Evolutionary conservation across 1,140 invertebrate species (phyloP), one percentile per base, ranked within the genome.

Genomic region (Eurosta solidaginis): DNA sequence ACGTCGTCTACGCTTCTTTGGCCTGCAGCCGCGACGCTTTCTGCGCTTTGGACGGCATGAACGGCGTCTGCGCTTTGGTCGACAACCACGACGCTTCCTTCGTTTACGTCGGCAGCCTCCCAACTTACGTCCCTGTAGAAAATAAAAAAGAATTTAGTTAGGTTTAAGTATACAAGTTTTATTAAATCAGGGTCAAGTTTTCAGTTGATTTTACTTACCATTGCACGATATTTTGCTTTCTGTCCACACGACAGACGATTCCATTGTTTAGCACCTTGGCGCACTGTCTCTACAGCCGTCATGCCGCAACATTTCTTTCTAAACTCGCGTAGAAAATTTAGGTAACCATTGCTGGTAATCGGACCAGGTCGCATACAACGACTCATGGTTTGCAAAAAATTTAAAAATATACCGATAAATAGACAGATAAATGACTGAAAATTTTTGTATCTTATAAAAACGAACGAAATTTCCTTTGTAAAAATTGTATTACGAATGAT

Each of bases 311-410:
- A 25, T 12, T 47, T 49, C 36, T 47, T 54, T 0, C 78, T 45
- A 33, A 74, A 79, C 33, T 77, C 63, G 17, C 78, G 29, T 22
- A 79, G 20, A 49, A 74, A 79, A 74, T 79, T 79, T 36, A 79
- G 22, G 54, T 77, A 79, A 6, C 63, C 76, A 75, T 74, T 77
- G 12, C 74, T 44, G 2, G 76, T 77, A 27, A 79, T 4, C 7
- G 36, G 76, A 1, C 78, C 78, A 1, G 63, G 47, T 59, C 78
- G 25, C 63, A 77, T 74, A 36, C 76, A 79, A 20, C 42, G 17
- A 36, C 54, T 25, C 54, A 45, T 77, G 42, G 40, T 42, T 63
- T 68, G 59, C 14, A 42, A 40, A 68, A 20, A 40, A 40, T 68
- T 68, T 17, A 17, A 42, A 63, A 68, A 40, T 40, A 40, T 17